A percentile compares a stretch with the other conserved stretches of the same genome.
Evolutionary conservation across 2,797 vertebrate species (phyloP).

Genomic region (Muscicapa striata): DNA sequence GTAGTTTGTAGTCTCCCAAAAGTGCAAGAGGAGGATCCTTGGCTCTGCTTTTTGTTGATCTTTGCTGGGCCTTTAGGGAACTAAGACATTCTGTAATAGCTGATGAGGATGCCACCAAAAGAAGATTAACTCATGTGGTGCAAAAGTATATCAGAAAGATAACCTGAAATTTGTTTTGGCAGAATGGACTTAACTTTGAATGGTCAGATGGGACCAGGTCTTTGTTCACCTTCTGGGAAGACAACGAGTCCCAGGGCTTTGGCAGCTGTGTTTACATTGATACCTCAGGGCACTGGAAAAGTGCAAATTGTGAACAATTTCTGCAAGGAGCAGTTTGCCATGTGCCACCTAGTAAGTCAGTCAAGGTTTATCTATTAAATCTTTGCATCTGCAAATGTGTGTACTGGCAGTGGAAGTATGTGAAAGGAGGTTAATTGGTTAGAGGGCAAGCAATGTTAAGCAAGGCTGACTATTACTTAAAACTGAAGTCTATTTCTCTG

Average conservation of each 20-base stretch:
- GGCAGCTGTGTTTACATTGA: slow-evolving; percentile 91
- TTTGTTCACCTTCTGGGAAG: slow-evolving; percentile 88
- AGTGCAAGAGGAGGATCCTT: background rate
- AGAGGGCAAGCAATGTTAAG: background rate
- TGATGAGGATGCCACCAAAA: background rate
- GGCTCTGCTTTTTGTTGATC: background rate
- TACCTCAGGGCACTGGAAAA: slow-evolving; percentile 85
- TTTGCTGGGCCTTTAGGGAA: background rate
- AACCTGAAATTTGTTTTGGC: slow-evolving; percentile 62
- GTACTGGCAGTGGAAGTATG: background rate
- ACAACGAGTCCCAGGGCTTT: slow-evolving; percentile 74
- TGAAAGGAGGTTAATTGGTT: background rate
- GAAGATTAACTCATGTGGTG: background rate
- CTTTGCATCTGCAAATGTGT: background rate
- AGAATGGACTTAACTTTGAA: slow-evolving; percentile 87
- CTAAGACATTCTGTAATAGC: background rate
- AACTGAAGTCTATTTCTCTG: background rate
- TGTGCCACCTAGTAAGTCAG: slow-evolving; percentile 81
- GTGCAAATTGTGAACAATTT: slow-evolving; percentile 80
- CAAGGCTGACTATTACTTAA: background rate
- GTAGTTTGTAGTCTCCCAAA: background rate
- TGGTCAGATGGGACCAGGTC: slow-evolving; percentile 90
- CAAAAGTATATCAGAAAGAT: background rate
- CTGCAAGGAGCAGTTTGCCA: slow-evolving; percentile 89
- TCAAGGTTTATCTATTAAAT: background rate